Base-by-base conservation (phyloP, 2,888 invertebrate genomes). In the Plutella xylostella region DNA sequence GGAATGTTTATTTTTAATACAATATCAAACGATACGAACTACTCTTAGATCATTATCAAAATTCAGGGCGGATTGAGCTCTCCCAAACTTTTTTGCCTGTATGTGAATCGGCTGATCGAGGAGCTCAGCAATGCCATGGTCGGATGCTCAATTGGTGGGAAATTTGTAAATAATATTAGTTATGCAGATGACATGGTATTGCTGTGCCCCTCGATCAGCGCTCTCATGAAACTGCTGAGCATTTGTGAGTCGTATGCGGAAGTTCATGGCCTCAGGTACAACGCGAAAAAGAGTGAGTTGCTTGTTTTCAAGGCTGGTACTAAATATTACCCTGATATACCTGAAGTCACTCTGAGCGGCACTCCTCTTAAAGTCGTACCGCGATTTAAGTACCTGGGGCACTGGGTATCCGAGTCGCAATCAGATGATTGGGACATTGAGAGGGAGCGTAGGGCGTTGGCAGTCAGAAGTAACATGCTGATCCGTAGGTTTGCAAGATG, bases 151-250 rank as follows among this genome's bases (percentile, higher is more conserved):
- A 35, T 51, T 9, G 49, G 48, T 22, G 42, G 41, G 9, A 17
- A 34, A 3, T 31, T 22, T 38, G 31, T 49, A 4, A 50, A 48
- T 31, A 48, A 43, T 15, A 41, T 51, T 5, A 50, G 48, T 15
- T 50, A 50, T 35, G 53, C 48, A 3, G 49, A 51, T 28, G 53
- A 51, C 33, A 50, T 49, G 53, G 48, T 39, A 33, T 22, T 28
- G n/a, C 7, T 28, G 28, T 4, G 28, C 28, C 28, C 7, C 28
- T 2, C 28, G 35, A 11, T 22, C 21, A 18, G 28, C n/a, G 28
- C 28, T 12, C 28, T 28, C 9, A 12, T 9, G 11, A n/a, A 9
- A 28, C 28, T 3, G 3, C n/a, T 2, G 28, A 9, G 28, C n/a
- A 28, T 4, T 3, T 4, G 28, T 28, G 28, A 43, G 14, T 21